Percentiles rank a stretch among this genome's conserved stretches.
These are phyloP conservation scores for Cosmia pyralina DNA, from an alignment of 2,888 invertebrate species.

Conservation along the genomic window DNA sequence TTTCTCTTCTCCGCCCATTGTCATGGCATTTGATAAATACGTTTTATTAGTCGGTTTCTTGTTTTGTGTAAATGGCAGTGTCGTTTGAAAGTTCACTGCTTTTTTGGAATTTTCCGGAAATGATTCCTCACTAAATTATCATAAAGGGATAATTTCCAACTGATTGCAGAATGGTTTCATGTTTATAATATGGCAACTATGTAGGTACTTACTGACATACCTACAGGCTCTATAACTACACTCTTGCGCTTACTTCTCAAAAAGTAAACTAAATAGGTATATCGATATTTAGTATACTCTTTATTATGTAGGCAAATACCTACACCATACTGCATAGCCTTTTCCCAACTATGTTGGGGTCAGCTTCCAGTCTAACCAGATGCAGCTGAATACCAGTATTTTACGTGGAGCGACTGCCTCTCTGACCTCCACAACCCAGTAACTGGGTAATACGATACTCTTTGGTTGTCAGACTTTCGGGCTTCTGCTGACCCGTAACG, in stretches of 20 bases:
- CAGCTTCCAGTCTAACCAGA: too few relatives aligned
- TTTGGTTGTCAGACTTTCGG: too few relatives aligned
- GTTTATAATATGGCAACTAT: not conserved
- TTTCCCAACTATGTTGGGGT: too few relatives aligned
- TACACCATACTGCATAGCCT: too few relatives aligned
- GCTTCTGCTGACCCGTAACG: too few relatives aligned
- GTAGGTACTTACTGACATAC: not conserved
- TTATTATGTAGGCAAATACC: too few relatives aligned
- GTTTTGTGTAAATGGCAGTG: constrained; percentile 5
- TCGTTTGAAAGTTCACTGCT: constrained; percentile 7
- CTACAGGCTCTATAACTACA: not conserved
- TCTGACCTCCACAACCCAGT: too few relatives aligned
- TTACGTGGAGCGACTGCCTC: too few relatives aligned
- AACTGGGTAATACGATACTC: too few relatives aligned
- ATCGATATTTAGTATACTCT: too few relatives aligned
- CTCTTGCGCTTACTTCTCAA: not conserved
- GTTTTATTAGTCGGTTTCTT: constrained; percentile 53
- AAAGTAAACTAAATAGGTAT: not conserved
- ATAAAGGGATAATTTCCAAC: not conserved
- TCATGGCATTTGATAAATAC: constrained; percentile 71
- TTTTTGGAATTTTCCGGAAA: not conserved
- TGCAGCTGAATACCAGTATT: too few relatives aligned
- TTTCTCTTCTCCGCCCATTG: constrained; percentile 72
- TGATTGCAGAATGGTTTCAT: not conserved
- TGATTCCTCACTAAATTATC: too few relatives aligned